Base-by-base conservation (phyloP, 1,140 invertebrate species). In the Pseudomyrmex cubaensis region DNA sequence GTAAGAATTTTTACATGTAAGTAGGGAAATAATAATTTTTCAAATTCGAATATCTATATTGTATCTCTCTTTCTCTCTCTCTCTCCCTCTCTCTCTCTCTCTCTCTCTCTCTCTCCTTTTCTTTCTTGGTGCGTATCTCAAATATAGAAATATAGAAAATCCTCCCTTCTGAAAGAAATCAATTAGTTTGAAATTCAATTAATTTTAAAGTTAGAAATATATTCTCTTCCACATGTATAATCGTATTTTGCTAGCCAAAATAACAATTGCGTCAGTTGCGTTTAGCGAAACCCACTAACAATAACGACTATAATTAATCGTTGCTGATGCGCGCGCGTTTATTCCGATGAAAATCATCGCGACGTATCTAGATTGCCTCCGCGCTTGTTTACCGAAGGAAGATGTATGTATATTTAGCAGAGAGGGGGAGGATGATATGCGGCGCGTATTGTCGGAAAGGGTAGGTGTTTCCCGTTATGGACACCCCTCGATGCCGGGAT, bases 401-500 rank as follows among this genome's bases (percentile, higher is more conserved):
- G 90, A 87, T 85, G 86, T 84, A 78, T 61, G 73, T 87, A 86
- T 87, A 89, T 87, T 83, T 86, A 88, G 87, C 35, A 35, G 5
- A 35, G 35, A 35, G 5, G 35, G 35, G 35, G 35, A 90, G 90
- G 84, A 87, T 69, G 75, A 80, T 88, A 67, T 46, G 82, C 73
- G 73, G 66, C 52, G 66, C 52, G 64, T 35, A 80, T 59, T 62
- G 76, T 80, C 35, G 70, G 69, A 78, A 73, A 78, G 85, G 85
- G 25, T 73, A 54, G 82, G 90, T 91, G 90, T 92, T 92, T 92
- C 90, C 90, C 84, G 90, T 92, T 92, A 90, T 86, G 84, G 64
- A 89, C 90, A 90, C 89, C 92, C 92, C 90, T 90, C 87, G 87
- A 91, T 92, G 90, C 87, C 88, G 88, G 83, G 35, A 35, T 93